Conservation (phyloP, 2,888 invertebrate species). For the Ptychoptera contaminata region DNA sequence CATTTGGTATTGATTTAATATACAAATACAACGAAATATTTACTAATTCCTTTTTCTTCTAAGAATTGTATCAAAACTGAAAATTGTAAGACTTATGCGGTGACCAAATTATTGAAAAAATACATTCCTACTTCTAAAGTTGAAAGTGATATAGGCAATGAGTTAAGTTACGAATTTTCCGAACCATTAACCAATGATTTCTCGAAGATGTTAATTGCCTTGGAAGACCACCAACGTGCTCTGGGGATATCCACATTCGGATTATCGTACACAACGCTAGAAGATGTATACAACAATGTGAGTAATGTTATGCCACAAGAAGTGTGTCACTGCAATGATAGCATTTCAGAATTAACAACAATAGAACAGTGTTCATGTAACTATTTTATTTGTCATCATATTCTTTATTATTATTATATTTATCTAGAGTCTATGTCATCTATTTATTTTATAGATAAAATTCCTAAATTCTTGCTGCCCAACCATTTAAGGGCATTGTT, state of each 20-base stretch:
- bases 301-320: slow-evolving; percentile 31
- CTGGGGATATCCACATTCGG: slow-evolving; percentile 65
- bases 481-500: slow-evolving; percentile 52
- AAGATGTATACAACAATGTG: slow-evolving; percentile 76
- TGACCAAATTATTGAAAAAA: slow-evolving; percentile 42
- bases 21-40: neutral
- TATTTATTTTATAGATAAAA: slow-evolving; percentile 11
- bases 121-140: slow-evolving; percentile 49
- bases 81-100: slow-evolving; percentile 32
- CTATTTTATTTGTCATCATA: neutral
- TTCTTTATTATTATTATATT: no score
- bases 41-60: slow-evolving; percentile 1
- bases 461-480: slow-evolving; percentile 32
- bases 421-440: no score
- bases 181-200: slow-evolving; percentile 45
- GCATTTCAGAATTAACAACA: no score
- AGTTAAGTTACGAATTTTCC: slow-evolving; percentile 52
- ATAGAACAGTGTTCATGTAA: neutral
- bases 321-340: neutral
- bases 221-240: slow-evolving; percentile 41
- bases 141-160: slow-evolving; percentile 58
- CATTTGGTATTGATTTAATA: no score
- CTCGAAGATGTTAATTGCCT: slow-evolving; percentile 47
- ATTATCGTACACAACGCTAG: slow-evolving; percentile 68
- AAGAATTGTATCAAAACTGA: slow-evolving; percentile 35